Evolutionary conservation across 2,888 invertebrate species (phyloP), one percentile per base, ranked within the genome.

Genomic region (Caenorhabditis drosophilae): DNA sequence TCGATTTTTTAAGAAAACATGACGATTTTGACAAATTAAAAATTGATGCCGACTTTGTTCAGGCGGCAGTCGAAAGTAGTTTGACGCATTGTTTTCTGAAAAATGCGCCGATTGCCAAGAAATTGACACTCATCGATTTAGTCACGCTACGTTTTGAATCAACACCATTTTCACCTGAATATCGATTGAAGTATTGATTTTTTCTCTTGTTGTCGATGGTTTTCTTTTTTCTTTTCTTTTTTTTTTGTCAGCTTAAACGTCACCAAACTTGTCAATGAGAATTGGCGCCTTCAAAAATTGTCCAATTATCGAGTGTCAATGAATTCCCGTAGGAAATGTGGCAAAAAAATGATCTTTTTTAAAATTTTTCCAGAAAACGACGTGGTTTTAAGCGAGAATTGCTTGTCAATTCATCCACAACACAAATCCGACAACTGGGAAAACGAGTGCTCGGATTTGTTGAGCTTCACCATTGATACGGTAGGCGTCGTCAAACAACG

Each of bases 311-410:
- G 58, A 36, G 64, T 64, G 12, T 49, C 54, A 12, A 38, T 54
- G 36, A 64, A 64, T 20, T 64, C 64, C n/a, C 58, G 64, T 64
- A 35, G 44, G 58, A 16, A 41, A 41, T 4, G 4, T 3, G 15
- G 16, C 9, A 41, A 41, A 41, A 16, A 6, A 41, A 15, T 7
- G 4, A 15, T 41, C 16, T 22, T 16, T n/a, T 36, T n/a, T 6
- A n/a, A 40, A 25, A 25, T 23, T 25, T 25, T 31, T 52, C 27
- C 46, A 63, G 63, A 63, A 25, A 63, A 63, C 18, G 63, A 63
- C 15, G 57, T 63, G 38, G 57, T 63, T n/a, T 45, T 63, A 15
- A 51, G 57, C 51, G 63, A 63, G 26, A 63, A 57, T 27, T 63
- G 63, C 40, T 63, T 57, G n/a, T n/a, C n/a, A 26, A 52, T 57